These are phyloP conservation scores for Clarias gariepinus DNA, from an alignment of 2,113 vertebrate species.

Conservation along the genomic window DNA sequence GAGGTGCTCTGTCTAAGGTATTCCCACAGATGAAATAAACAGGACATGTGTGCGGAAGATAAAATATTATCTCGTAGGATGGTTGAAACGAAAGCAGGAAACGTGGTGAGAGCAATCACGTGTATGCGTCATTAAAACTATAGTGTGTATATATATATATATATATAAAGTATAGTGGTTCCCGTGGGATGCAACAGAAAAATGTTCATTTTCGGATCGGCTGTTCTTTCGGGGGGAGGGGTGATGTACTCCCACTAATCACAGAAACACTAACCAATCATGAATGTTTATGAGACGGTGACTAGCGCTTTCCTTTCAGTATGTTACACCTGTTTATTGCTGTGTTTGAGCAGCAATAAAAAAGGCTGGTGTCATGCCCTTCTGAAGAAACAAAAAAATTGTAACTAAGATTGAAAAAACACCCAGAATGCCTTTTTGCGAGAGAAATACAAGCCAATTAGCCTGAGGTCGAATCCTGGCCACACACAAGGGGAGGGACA, in stretches of 20 bases:
- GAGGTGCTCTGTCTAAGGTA: neutral
- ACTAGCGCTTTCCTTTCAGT: too few relatives aligned
- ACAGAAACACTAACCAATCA: too few relatives aligned
- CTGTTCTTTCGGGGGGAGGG: too few relatives aligned
- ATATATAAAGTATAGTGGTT: neutral
- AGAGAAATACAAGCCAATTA: slow-evolving; percentile 21
- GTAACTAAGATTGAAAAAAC: neutral
- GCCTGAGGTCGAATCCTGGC: slow-evolving; percentile 15
- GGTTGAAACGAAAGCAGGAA: neutral
- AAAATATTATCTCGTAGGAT: neutral
- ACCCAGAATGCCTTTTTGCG: neutral
- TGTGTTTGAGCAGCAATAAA: too few relatives aligned
- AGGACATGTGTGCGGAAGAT: neutral
- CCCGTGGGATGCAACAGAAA: too few relatives aligned
- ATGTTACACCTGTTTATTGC: too few relatives aligned
- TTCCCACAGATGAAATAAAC: neutral
- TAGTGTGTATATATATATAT: too few relatives aligned
- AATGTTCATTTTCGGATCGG: too few relatives aligned
- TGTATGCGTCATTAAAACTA: neutral
- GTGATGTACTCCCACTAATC: too few relatives aligned
- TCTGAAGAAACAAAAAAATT: neutral
- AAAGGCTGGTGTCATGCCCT: too few relatives aligned
- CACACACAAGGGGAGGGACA: slow-evolving; percentile 22
- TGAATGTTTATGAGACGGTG: too few relatives aligned
- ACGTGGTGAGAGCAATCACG: neutral